Conservation (phyloP, 1,140 invertebrate genomes). For the Polyergus mexicanus region DNA sequence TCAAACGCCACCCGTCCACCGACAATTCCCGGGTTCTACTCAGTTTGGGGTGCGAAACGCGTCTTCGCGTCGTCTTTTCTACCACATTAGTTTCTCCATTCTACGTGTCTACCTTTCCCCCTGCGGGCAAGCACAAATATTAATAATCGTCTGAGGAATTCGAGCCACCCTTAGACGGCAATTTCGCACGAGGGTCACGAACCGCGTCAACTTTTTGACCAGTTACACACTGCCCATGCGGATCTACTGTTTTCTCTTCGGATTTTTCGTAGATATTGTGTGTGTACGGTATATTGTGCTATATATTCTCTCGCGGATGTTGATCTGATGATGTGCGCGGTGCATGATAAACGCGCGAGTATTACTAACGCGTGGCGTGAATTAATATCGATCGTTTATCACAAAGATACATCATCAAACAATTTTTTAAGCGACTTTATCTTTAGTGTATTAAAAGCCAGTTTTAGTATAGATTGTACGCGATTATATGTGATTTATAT, state of each 20-base stretch:
- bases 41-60: constrained; percentile 69
- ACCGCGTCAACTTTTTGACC: constrained; percentile 11
- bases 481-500: constrained; percentile 24
- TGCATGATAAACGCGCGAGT: constrained; percentile 43
- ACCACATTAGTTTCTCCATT: constrained; percentile 66
- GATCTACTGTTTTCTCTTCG: constrained; percentile 8
- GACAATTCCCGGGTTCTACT: constrained; percentile 33
- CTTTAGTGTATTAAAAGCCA: neutral
- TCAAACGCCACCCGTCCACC: constrained; percentile 13
- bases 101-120: neutral
- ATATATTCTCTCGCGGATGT: constrained; percentile 32
- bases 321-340: constrained; percentile 30
- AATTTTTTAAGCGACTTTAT: constrained; percentile 33
- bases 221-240: neutral
- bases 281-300: neutral
- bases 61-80: constrained; percentile 67
- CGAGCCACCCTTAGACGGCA: constrained; percentile 11
- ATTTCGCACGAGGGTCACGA: constrained; percentile 57
- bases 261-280: constrained; percentile 6
- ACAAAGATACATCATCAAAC: constrained; percentile 39
- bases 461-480: neutral
- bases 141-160: constrained; percentile 63
- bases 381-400: constrained; percentile 38
- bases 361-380: constrained; percentile 44
- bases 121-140: constrained; percentile 32